These are phyloP conservation scores for Enteromius radiatus DNA, from an alignment of 2,797 vertebrate species.

Conservation along the genomic window DNA sequence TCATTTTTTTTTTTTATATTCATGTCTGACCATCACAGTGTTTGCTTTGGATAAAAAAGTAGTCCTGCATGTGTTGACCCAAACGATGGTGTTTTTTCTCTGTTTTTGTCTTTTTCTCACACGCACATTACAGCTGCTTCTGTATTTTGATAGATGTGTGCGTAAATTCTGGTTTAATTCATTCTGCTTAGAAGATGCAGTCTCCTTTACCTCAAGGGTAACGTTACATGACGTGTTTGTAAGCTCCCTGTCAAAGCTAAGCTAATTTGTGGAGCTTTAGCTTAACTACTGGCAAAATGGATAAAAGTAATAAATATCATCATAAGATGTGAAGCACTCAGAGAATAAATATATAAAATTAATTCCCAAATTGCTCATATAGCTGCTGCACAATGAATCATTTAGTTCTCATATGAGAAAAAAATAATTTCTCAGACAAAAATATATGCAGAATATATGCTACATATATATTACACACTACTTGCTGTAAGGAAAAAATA, in stretches of 20 bases:
- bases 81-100: conserved; percentile 61
- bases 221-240: conserved; percentile 71
- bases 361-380: neutral
- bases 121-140: conserved; percentile 54
- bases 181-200: conserved; percentile 57
- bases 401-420: neutral
- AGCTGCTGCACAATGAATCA: neutral
- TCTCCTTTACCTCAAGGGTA: conserved; percentile 57
- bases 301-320: conserved; percentile 20
- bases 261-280: conserved; percentile 55
- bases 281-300: conserved; percentile 12
- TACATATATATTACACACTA: neutral
- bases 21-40: conserved; percentile 64
- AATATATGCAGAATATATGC: neutral
- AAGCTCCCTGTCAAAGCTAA: conserved; percentile 62
- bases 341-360: neutral
- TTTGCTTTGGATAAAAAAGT: neutral
- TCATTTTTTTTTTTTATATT: conserved; percentile 61
- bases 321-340: neutral
- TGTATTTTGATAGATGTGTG: conserved; percentile 58
- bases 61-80: conserved; percentile 71
- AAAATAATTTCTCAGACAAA: neutral
- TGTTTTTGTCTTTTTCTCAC: conserved; percentile 51
- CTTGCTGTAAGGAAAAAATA: neutral
- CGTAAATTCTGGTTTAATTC: conserved; percentile 67